Evolutionary conservation across 2,797 vertebrate genomes (phyloP), one percentile per base, ranked within the genome.

Genomic region (Argentina silus): DNA sequence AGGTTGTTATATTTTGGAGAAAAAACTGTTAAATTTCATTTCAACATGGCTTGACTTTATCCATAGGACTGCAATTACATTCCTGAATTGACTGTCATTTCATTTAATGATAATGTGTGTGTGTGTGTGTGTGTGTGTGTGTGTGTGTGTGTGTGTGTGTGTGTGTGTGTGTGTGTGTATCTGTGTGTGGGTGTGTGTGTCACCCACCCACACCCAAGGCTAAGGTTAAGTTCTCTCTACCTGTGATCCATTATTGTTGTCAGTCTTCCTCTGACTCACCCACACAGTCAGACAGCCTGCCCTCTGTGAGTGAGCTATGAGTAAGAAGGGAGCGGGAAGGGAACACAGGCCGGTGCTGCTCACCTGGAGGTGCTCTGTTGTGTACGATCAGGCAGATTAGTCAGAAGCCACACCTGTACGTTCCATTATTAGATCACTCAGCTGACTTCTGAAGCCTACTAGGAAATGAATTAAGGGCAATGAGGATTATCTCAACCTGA

Each of bases 321-420:
- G n/a, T n/a, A n/a, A n/a, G n/a, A n/a, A 47, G 44, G 9, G 44
- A 4, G 44, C 44, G 44, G 44, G 44, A 47, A 47, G 44, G 44
- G 9, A 47, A 47, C 4, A 47, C 4, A 47, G 44, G 44, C 44
- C 44, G n/a, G n/a, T 50, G 5, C 47, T 3, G 47, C 14, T n/a
- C n/a, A n/a, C n/a, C 8, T 61, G 74, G 63, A 85, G 51, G 9
- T 81, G 78, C 79, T 80, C 64, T 85, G 86, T 82, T 82, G 70
- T 43, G 56, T 89, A 84, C 78, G 77, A 78, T 80, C 83, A 86
- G 74, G 70, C 27, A 48, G 72, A n/a, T 81, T 82, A 74, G 45
- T 67, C 77, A 80, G 79, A 83, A 70, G 81, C 55, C 77, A 76
- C 79, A 60, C 78, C 80, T 84, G 76, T 73, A 80, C 80, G 69